phyloP scores from a whole-genome alignment of 2,113 vertebrate genomes.

The Catharus minimus region DNA sequence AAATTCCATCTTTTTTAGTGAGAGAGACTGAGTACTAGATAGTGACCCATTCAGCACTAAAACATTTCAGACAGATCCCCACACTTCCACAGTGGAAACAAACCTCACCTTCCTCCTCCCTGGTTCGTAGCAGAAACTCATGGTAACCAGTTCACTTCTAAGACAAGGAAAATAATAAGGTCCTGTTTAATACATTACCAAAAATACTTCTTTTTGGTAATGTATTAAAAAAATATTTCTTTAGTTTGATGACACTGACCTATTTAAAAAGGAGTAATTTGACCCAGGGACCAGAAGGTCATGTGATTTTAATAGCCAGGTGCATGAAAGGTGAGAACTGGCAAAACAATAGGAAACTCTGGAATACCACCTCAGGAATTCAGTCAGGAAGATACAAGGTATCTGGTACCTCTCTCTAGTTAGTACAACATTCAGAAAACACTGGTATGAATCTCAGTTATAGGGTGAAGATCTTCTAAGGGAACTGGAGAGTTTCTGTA shows the following conservation, averaged over 20 bases:
- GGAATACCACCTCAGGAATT: not conserved
- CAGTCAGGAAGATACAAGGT: not conserved
- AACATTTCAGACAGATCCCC: not conserved
- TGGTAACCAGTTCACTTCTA: not conserved
- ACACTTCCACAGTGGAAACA: not conserved
- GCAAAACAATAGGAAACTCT: not conserved
- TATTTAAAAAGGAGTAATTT: not conserved
- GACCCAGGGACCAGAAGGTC: not conserved
- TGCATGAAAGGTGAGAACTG: not conserved
- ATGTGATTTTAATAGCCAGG: fast-evolving
- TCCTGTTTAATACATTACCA: no score
- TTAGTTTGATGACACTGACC: not conserved
- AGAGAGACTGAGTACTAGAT: not conserved
- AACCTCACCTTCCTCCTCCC: not conserved
- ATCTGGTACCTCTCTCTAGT: not conserved
- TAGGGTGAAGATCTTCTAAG: not conserved
- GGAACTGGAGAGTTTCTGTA: not conserved
- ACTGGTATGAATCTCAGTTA: fast-evolving
- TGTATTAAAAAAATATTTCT: not conserved
- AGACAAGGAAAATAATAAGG: not conserved
- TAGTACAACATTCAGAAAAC: not conserved
- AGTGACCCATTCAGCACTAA: not conserved
- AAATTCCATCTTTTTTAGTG: not conserved
- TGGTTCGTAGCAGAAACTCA: not conserved
- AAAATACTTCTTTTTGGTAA: not conserved